Percentiles rank a stretch among this genome's conserved stretches.
These are phyloP conservation scores for Phlogophora meticulosa DNA, from an alignment of 2,888 invertebrate species.

Conservation along the genomic window DNA sequence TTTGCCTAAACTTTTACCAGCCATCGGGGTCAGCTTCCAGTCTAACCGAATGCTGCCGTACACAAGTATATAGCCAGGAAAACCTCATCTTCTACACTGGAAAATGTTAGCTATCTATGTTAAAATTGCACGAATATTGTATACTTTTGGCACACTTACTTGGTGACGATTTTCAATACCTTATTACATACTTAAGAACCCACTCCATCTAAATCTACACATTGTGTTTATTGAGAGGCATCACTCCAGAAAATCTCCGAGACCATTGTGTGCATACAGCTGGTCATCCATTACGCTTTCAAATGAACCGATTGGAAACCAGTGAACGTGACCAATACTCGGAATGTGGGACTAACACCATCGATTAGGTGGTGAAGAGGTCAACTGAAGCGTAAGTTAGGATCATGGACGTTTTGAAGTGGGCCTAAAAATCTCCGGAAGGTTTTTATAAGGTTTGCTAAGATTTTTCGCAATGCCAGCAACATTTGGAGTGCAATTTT, in stretches of 20 bases:
- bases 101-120: too few relatives aligned
- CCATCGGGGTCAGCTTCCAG: too few relatives aligned
- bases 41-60: too few relatives aligned
- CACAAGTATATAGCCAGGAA: too few relatives aligned
- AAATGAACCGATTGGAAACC: slow-evolving; percentile 70
- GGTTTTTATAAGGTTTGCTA: not conserved
- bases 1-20: too few relatives aligned
- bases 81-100: too few relatives aligned
- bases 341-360: slow-evolving; percentile 46
- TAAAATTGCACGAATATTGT: too few relatives aligned
- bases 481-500: too few relatives aligned
- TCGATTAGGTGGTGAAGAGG: slow-evolving; percentile 16
- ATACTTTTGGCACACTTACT: not conserved
- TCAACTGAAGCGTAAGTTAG: slow-evolving; percentile 25
- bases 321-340: slow-evolving; percentile 61
- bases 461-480: not conserved
- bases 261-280: slow-evolving; percentile 56
- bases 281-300: slow-evolving; percentile 56
- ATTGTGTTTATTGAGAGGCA: slow-evolving; percentile 62
- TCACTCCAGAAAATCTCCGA: slow-evolving; percentile 63
- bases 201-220: slow-evolving; percentile 34
- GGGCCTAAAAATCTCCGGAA: not conserved
- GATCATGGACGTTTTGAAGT: not conserved
- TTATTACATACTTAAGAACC: not conserved
- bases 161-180: slow-evolving; percentile 1